phyloP scores from a whole-genome alignment of 2,888 invertebrate genomes.

The Luffia ferchaultella region DNA sequence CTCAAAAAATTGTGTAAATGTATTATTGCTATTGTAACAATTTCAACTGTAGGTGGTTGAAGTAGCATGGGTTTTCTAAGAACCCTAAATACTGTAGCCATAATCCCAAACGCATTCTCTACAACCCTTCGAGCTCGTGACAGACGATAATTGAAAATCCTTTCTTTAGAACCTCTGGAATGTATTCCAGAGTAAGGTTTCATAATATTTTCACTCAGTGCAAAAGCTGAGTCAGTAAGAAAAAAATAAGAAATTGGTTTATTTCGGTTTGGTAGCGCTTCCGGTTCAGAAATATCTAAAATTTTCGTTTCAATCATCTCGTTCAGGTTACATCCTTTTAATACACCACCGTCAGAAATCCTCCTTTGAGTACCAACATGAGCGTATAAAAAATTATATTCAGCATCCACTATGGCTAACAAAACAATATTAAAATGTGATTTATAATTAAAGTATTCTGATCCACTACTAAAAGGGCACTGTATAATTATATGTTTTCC shows the following conservation, averaged over 20 bases:
- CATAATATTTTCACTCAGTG: slow-evolving; percentile 14
- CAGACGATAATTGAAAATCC: slow-evolving; percentile 16
- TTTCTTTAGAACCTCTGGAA: slow-evolving; percentile 10
- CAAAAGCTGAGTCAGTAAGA: slow-evolving; percentile 15
- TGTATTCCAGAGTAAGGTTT: slow-evolving; percentile 14
- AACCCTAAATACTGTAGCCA: slow-evolving; percentile 13
- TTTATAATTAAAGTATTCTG: slow-evolving; percentile 7
- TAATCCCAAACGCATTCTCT: slow-evolving; percentile 16
- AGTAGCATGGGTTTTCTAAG: slow-evolving; percentile 16
- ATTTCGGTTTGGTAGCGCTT: slow-evolving; percentile 5
- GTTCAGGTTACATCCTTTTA: slow-evolving; percentile 10
- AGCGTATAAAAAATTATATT: slow-evolving; percentile 17
- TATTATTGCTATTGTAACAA: not conserved
- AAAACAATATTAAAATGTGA: slow-evolving; percentile 7
- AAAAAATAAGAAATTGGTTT: slow-evolving; percentile 13
- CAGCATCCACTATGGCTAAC: slow-evolving; percentile 10
- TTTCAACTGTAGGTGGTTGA: slow-evolving; percentile 7
- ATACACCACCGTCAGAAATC: slow-evolving; percentile 19
- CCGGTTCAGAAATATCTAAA: slow-evolving; percentile 10
- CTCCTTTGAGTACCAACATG: slow-evolving; percentile 18
- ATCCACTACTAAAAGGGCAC: slow-evolving; percentile 6
- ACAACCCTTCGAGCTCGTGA: slow-evolving; percentile 15
- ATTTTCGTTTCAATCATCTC: slow-evolving; percentile 10
- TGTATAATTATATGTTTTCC: slow-evolving; percentile 9
- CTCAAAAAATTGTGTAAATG: not conserved